Evolutionary conservation across 2,888 invertebrate species (phyloP).

Genomic region (Lithosia quadra): DNA sequence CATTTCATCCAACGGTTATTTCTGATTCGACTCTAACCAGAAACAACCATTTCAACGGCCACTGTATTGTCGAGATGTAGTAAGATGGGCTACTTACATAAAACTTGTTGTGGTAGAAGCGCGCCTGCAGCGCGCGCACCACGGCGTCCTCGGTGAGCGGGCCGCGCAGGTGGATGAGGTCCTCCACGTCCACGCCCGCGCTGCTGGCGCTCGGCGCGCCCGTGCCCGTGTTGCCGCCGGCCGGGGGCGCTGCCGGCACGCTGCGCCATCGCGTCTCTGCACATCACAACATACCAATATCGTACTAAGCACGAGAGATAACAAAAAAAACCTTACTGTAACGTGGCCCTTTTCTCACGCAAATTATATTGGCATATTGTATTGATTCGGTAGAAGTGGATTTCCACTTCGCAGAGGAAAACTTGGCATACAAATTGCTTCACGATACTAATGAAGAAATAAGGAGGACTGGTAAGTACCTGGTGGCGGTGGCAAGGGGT

Average conservation of each 20-base stretch:
- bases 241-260: constrained; percentile 47
- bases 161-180: constrained; percentile 96
- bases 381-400: not conserved
- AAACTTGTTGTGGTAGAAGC: constrained; percentile 94
- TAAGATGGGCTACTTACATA: constrained; percentile 89
- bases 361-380: not conserved
- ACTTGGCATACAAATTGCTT: too few species aligned
- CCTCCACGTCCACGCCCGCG: constrained; percentile 89
- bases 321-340: not conserved
- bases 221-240: constrained; percentile 45
- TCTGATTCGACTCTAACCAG: too few species aligned
- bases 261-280: constrained; percentile 71
- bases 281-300: not conserved
- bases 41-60: not conserved
- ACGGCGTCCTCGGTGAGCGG: constrained; percentile 98
- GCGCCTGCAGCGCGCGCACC: constrained; percentile 95
- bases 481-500: constrained; percentile 57
- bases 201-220: constrained; percentile 36
- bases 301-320: not conserved
- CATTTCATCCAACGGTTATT: not conserved
- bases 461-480: constrained; percentile 57
- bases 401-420: too few species aligned
- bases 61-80: not conserved
- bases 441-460: too few species aligned
- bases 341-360: not conserved